These are phyloP conservation scores for Galeopsomyia nigrocyanea DNA, from an alignment of 2,888 invertebrate species.

Conservation along the genomic window DNA sequence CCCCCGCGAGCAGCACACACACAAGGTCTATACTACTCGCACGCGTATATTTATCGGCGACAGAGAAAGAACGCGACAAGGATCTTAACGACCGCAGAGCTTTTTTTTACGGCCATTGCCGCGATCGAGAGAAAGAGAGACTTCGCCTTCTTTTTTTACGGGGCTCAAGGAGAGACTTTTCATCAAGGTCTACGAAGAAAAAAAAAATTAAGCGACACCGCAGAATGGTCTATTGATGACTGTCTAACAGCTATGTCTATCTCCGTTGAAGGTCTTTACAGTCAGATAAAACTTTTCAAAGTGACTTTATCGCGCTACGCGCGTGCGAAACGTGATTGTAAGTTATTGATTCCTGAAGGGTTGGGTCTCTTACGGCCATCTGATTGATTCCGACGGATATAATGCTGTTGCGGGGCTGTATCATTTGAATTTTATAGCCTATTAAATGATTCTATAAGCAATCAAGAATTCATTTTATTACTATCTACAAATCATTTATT, in stretches of 20 bases:
- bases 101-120: constrained; percentile 50
- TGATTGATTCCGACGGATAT: constrained; percentile 35
- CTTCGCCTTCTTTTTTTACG: constrained; percentile 49
- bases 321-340: constrained; percentile 31
- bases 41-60: constrained; percentile 55
- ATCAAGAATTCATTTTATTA: not conserved
- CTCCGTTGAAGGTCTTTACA: constrained; percentile 40
- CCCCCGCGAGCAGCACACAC: constrained; percentile 16
- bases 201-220: constrained; percentile 30
- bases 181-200: constrained; percentile 5
- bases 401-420: not conserved
- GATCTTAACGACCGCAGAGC: constrained; percentile 59
- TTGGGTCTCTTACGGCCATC: not conserved
- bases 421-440: constrained; percentile 2
- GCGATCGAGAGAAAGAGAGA: constrained; percentile 52
- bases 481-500: not conserved
- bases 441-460: not conserved
- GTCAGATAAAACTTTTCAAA: constrained; percentile 40
- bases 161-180: constrained; percentile 43
- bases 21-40: constrained; percentile 16
- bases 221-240: constrained; percentile 41
- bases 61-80: constrained; percentile 53
- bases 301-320: constrained; percentile 25
- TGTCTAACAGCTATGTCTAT: constrained; percentile 28
- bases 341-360: constrained; percentile 41